Evolutionary conservation across 2,797 vertebrate genomes (phyloP).

Genomic region (Liparis tanakae): DNA sequence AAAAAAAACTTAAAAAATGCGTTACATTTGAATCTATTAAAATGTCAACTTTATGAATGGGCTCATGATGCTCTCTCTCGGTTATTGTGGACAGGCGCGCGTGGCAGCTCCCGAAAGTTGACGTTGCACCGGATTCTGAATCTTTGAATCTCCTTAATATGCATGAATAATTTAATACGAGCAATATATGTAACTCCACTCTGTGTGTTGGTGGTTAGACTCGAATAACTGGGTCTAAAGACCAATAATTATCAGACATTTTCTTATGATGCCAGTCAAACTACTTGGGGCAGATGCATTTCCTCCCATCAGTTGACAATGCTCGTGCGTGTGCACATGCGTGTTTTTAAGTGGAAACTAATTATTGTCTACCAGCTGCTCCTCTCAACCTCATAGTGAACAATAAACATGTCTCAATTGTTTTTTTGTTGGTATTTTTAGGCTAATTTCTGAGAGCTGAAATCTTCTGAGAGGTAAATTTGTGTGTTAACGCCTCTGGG

Average conservation of each 20-base stretch:
- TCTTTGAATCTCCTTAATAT: background rate
- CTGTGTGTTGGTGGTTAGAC: background rate
- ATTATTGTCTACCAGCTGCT: background rate
- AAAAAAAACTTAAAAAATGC: too few relatives aligned
- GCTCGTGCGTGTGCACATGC: too few relatives aligned
- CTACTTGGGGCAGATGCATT: background rate
- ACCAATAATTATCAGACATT: too few relatives aligned
- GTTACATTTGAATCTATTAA: background rate
- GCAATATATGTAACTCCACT: too few relatives aligned
- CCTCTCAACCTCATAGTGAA: background rate
- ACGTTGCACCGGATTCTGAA: background rate
- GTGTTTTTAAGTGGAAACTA: background rate
- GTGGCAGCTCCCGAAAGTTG: background rate
- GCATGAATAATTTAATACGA: background rate
- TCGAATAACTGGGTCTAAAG: background rate
- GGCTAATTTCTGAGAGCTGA: background rate
- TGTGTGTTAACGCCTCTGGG: background rate
- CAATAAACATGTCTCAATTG: background rate
- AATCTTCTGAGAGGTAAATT: background rate
- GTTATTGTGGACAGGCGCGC: background rate
- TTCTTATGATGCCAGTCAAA: background rate
- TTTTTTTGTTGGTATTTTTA: background rate
- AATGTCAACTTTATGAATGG: slow-evolving; percentile 13
- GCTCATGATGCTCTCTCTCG: background rate
- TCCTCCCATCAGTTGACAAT: background rate